These are phyloP conservation scores for Falcunculus frontatus DNA, from an alignment of 2,113 vertebrate species.

Conservation along the genomic window DNA sequence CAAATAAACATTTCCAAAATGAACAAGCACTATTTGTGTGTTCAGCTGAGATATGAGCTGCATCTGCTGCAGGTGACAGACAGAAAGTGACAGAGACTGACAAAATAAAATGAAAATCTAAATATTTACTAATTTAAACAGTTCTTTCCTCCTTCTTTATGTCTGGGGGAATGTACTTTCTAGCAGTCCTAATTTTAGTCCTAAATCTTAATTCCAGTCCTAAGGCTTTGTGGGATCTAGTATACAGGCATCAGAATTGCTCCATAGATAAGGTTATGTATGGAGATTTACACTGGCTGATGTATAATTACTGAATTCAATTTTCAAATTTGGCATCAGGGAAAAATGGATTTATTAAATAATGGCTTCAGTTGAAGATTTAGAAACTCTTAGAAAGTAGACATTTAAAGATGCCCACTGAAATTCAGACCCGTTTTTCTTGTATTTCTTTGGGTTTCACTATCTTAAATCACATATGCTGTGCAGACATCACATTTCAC, in stretches of 20 bases:
- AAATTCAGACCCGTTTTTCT: slow-evolving; percentile 24
- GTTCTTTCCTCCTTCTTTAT: background rate
- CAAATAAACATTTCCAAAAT: slow-evolving; percentile 44
- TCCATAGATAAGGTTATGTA: background rate
- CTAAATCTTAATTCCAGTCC: background rate
- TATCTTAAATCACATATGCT: slow-evolving; percentile 31
- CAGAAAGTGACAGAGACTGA: background rate
- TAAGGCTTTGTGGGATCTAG: background rate
- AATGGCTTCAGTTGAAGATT: slow-evolving; percentile 2
- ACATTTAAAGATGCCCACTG: background rate
- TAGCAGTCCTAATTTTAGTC: background rate
- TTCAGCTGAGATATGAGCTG: slow-evolving; percentile 21
- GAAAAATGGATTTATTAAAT: slow-evolving; percentile 25
- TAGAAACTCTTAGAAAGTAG: background rate
- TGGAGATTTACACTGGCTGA: background rate
- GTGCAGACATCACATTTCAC: slow-evolving; percentile 13
- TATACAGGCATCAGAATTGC: background rate
- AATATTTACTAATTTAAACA: background rate
- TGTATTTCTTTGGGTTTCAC: background rate
- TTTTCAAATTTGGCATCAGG: slow-evolving; percentile 31
- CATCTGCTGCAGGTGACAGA: background rate
- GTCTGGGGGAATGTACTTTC: background rate
- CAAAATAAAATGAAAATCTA: background rate
- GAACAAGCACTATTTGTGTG: slow-evolving; percentile 15
- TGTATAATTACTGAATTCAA: slow-evolving; percentile 42